Conservation (phyloP, 2,797 vertebrate genomes). For the Buphagus erythrorhynchus region DNA sequence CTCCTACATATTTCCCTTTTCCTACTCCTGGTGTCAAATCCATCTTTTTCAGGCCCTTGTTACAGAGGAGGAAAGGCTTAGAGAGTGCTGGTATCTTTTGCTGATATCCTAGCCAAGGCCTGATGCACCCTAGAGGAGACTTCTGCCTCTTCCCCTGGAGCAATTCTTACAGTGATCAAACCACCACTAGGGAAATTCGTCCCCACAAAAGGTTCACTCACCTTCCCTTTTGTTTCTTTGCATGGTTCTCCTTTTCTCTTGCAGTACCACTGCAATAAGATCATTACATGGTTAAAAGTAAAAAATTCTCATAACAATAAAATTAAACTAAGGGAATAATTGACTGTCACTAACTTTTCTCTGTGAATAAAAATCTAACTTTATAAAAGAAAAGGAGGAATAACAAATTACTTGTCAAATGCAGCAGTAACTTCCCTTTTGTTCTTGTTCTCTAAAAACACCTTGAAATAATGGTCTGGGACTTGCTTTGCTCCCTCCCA, state of each 20-base stretch:
- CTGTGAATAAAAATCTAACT: conserved; percentile 8
- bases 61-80: not conserved
- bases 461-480: not conserved
- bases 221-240: not conserved
- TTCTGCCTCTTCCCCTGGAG: not conserved
- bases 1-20: not conserved
- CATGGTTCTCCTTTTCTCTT: not conserved
- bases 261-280: not conserved
- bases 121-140: not conserved
- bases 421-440: not conserved
- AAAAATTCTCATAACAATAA: not conserved
- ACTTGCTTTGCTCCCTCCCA: not conserved
- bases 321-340: not conserved
- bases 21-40: not conserved
- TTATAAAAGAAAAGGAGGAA: conserved; percentile 28
- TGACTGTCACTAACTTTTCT: conserved; percentile 16
- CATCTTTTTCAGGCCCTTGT: not conserved
- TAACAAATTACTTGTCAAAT: conserved; percentile 22
- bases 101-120: not conserved
- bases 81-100: not conserved
- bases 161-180: not conserved
- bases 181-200: not conserved
- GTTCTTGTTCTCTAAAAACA: not conserved
- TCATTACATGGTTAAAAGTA: not conserved
- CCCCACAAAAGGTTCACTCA: not conserved